Evolutionary conservation across 2,797 vertebrate species (phyloP), one percentile per base, ranked within the genome.

Genomic region (Sus cebifrons): DNA sequence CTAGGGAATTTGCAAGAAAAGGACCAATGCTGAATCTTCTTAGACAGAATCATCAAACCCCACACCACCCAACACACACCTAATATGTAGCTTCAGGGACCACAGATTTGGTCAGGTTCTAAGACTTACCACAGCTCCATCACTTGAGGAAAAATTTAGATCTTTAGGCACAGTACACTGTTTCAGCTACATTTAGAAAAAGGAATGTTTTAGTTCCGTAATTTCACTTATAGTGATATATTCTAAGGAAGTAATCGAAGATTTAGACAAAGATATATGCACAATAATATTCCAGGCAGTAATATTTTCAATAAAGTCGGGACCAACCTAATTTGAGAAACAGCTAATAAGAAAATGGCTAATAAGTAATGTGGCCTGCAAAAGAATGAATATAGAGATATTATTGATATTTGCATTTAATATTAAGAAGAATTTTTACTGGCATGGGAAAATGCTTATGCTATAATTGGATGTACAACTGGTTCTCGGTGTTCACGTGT

Each of bases 331-430:
- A 88, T 92, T 54, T 73, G 78, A 84, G 25, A 84, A 85, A 32
- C 15, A 84, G 64, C 21, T 67, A 91, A 18, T 20, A 73, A 94
- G 29, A 79, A 94, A 96, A 77, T 78, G 67, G 58, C 67, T 60
- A 75, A 64, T 58, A 70, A 65, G 52, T 52, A 58, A n/a, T 40
- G 7, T 27, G 20, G 11, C 20, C 81, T 17, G 7, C 25, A 40
- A 58, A 81, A 84, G 74, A 79, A 4, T 62, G 75, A 68, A 56
- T 64, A 32, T 18, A 54, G 7, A 62, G 60, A 96, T 27, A 21
- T 40, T 56, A 81, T 44, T 68, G 49, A 29, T 27, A 67, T 90
- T 90, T 56, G 52, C 75, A 23, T 75, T 75, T 86, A 71, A 49
- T 65, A 78, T 71, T 77, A 58, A 89, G 36, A n/a, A 85, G 11